A percentile compares a stretch with the other conserved stretches of the same genome.
phyloP scores from a whole-genome alignment of 1,140 invertebrate genomes.

The Nasonia giraulti region DNA sequence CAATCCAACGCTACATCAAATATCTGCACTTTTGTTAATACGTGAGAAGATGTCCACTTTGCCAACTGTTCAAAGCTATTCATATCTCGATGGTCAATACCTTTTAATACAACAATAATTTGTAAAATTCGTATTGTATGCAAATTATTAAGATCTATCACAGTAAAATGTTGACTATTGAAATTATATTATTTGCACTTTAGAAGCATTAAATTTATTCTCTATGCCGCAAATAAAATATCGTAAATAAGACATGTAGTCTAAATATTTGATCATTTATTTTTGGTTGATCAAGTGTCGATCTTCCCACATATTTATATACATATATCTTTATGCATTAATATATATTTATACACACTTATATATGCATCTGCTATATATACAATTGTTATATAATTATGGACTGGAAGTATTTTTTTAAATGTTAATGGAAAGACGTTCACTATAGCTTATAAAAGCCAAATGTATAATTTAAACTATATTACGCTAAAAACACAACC shows the following conservation, averaged over 20 bases:
- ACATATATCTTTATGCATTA: conserved; percentile 12
- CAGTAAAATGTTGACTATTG: conserved; percentile 1
- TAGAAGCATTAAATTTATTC: not conserved
- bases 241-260: not conserved
- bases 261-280: not conserved
- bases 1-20: conserved; percentile 57
- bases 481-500: conserved; percentile 43
- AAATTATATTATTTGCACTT: not conserved
- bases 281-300: not conserved
- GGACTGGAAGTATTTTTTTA: conserved; percentile 43
- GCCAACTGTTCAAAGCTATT: not conserved
- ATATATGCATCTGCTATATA: not conserved
- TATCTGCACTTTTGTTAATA: conserved; percentile 46
- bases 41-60: not conserved
- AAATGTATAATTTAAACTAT: conserved; percentile 33
- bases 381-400: conserved; percentile 36
- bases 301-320: conserved; percentile 17
- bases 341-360: conserved; percentile 47
- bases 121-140: not conserved
- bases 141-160: conserved; percentile 1
- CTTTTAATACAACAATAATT: conserved; percentile 2
- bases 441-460: conserved; percentile 10
- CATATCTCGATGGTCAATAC: not conserved
- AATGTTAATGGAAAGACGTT: conserved; percentile 38
- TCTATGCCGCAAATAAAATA: not conserved